Percentiles rank a stretch among this genome's conserved stretches.
phyloP scores from a whole-genome alignment of 2,888 invertebrate genomes.

The Xanthia togata region DNA sequence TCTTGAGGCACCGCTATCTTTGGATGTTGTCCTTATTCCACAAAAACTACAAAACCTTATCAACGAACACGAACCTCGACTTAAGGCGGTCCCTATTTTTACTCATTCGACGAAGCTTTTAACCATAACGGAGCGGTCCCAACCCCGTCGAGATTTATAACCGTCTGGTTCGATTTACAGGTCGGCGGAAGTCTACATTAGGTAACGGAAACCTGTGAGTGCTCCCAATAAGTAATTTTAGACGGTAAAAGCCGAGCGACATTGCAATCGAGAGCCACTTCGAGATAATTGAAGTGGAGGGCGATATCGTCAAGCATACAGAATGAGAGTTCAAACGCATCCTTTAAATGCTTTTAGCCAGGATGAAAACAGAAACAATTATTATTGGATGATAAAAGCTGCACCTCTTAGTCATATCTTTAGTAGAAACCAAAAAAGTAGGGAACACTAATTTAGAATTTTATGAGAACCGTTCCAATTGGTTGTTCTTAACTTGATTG shows the following conservation, averaged over 20 bases:
- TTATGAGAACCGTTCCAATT: constrained; percentile 72
- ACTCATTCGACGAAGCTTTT: constrained; percentile 85
- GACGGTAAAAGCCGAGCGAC: constrained; percentile 78
- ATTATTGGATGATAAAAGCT: constrained; percentile 70
- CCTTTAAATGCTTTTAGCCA: constrained; percentile 69
- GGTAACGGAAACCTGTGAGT: constrained; percentile 85
- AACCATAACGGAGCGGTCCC: constrained; percentile 84
- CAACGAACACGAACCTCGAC: constrained; percentile 88
- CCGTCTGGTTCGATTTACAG: constrained; percentile 84
- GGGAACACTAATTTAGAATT: constrained; percentile 67
- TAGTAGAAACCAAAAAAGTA: constrained; percentile 62
- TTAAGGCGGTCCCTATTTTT: constrained; percentile 87
- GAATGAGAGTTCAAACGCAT: constrained; percentile 70
- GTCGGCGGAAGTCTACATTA: constrained; percentile 86
- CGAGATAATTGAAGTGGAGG: constrained; percentile 77
- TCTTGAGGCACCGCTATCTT: constrained; percentile 83
- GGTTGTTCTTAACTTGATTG: constrained; percentile 76
- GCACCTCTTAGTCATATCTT: constrained; percentile 73
- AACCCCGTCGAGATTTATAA: constrained; percentile 84
- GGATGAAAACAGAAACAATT: constrained; percentile 68
- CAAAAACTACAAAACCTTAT: constrained; percentile 89
- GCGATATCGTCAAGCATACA: constrained; percentile 63
- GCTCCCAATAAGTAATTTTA: constrained; percentile 80
- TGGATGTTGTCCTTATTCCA: constrained; percentile 82
- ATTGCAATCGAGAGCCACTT: constrained; percentile 73